A percentile compares a stretch with the other conserved stretches of the same genome.
Evolutionary conservation across 2,797 vertebrate genomes (phyloP).

Genomic region (Erethizon dorsatum): DNA sequence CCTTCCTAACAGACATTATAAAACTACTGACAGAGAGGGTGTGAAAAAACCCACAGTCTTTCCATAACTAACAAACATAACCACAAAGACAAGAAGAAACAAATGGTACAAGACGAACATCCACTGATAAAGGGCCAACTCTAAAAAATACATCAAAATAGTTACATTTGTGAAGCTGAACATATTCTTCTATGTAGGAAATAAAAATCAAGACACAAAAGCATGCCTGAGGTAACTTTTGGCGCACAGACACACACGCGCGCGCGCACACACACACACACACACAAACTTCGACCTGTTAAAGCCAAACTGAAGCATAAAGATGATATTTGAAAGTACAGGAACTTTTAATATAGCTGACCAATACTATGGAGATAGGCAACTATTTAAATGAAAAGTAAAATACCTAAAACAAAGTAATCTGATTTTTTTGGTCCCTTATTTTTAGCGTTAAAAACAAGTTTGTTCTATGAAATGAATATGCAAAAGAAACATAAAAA

Average conservation of each 20-base stretch:
- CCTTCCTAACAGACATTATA: slow-evolving; percentile 33
- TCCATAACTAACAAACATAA: slow-evolving; percentile 36
- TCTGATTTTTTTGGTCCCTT: slow-evolving; percentile 86
- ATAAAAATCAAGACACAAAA: slow-evolving; percentile 50
- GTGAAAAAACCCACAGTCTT: neutral
- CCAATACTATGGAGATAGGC: neutral
- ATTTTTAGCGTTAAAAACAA: slow-evolving; percentile 76
- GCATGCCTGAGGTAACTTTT: slow-evolving; percentile 46
- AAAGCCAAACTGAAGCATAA: slow-evolving; percentile 57
- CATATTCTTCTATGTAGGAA: neutral
- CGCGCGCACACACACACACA: neutral
- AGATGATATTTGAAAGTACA: slow-evolving; percentile 55
- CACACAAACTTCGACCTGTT: slow-evolving; percentile 32
- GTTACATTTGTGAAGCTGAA: slow-evolving; percentile 33
- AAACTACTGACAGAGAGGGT: neutral
- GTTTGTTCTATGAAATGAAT: slow-evolving; percentile 81
- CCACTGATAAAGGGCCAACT: neutral
- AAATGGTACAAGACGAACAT: slow-evolving; percentile 45
- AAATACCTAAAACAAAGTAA: slow-evolving; percentile 80
- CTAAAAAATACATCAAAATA: slow-evolving; percentile 4
- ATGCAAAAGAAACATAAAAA: slow-evolving; percentile 83
- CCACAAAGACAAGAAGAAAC: slow-evolving; percentile 69
- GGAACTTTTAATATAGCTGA: slow-evolving; percentile 53
- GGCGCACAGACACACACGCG: neutral
- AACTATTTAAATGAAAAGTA: slow-evolving; percentile 50